Evolutionary conservation across 1,140 invertebrate species (phyloP).

Genomic region (Heliconius melpomene): DNA sequence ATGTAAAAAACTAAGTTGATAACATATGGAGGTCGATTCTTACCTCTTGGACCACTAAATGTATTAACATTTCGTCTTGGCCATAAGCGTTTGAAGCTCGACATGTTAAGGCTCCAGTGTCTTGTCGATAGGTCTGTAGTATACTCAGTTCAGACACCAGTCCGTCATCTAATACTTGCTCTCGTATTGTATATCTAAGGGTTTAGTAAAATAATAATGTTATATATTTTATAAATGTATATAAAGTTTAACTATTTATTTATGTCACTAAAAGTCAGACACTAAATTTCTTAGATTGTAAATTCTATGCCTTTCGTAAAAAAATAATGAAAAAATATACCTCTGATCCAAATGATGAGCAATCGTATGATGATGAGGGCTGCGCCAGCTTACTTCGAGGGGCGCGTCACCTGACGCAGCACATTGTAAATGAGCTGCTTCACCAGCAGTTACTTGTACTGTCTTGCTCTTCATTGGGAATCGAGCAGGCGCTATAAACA

Average conservation of each 20-base stretch:
- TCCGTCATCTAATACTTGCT: conserved; percentile 90
- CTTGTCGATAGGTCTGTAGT: conserved; percentile 90
- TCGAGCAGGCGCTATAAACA: conserved; percentile 87
- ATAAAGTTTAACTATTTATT: no score
- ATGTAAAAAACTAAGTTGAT: background rate
- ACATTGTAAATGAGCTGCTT: conserved; percentile 90
- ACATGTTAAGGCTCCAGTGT: conserved; percentile 94
- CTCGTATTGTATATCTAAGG: conserved; percentile 85
- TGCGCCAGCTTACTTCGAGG: conserved; percentile 91
- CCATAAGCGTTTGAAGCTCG: conserved; percentile 94
- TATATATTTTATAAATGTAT: background rate
- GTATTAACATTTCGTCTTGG: conserved; percentile 94
- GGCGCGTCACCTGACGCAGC: conserved; percentile 94
- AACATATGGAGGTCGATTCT: background rate
- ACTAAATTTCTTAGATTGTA: no score
- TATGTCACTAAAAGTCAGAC: no score
- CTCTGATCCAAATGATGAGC: conserved; percentile 85
- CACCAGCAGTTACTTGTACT: conserved; percentile 87
- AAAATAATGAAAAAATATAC: no score
- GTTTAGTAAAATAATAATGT: background rate
- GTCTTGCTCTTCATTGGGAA: conserved; percentile 91
- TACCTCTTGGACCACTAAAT: conserved; percentile 93
- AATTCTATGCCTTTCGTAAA: no score
- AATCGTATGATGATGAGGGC: conserved; percentile 84
- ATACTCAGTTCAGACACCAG: conserved; percentile 92